Conservation (phyloP, 2,113 vertebrate genomes). For the Pelmatolapia mariae region DNA sequence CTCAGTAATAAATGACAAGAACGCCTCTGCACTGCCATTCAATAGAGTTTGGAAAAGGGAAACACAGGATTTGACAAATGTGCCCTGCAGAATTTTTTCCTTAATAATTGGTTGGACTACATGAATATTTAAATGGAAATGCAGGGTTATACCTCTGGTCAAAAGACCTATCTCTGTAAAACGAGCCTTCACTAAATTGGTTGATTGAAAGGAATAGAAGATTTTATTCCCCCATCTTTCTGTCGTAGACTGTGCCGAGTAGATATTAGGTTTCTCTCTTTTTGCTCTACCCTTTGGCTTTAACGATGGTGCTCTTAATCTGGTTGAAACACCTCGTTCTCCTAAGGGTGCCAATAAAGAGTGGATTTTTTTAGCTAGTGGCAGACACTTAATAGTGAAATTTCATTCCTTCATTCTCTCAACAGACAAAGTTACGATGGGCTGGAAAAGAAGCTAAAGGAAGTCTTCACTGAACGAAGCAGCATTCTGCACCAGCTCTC, state of each 20-base stretch:
- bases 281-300: conserved; percentile 10
- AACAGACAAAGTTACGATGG: conserved; percentile 89
- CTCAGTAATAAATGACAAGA: neutral
- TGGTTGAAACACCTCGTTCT: conserved; percentile 15
- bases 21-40: neutral
- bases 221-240: neutral
- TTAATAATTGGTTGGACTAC: conserved; percentile 24
- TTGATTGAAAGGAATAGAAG: conserved; percentile 22
- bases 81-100: neutral
- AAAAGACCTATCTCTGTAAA: conserved; percentile 24
- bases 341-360: conserved; percentile 30
- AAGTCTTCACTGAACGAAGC: conserved; percentile 90
- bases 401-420: conserved; percentile 40
- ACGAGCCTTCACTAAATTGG: conserved; percentile 3
- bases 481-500: conserved; percentile 87
- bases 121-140: conserved; percentile 40
- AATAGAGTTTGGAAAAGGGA: neutral
- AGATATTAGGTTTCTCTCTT: conserved; percentile 22
- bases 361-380: conserved; percentile 10
- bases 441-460: conserved; percentile 89
- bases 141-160: conserved; percentile 18
- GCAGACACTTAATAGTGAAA: conserved; percentile 28
- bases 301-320: conserved; percentile 16
- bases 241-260: conserved; percentile 3
- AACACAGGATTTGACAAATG: conserved; percentile 31